Percentiles rank a stretch among this genome's conserved stretches.
phyloP scores from a whole-genome alignment of 2,113 vertebrate genomes.

The Ictalurus furcatus region DNA sequence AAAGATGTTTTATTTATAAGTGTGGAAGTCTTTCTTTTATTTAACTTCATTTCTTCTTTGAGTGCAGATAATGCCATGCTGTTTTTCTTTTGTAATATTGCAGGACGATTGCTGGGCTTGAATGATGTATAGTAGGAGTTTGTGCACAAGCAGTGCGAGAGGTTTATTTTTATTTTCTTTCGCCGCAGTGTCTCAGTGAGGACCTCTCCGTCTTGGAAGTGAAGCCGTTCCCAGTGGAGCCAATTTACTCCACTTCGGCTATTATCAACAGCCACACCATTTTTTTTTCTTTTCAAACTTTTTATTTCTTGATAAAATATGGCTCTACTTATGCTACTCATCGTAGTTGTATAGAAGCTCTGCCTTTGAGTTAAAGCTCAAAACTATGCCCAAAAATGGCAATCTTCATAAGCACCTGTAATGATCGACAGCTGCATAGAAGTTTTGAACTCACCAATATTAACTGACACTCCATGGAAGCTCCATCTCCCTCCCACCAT shows the following conservation, averaged over 20 bases:
- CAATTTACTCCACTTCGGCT: conserved; percentile 42
- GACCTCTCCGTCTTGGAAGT: conserved; percentile 7
- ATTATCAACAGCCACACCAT: conserved; percentile 31
- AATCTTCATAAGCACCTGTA: not conserved
- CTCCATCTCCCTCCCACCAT: too few relatives aligned
- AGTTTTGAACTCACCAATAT: not conserved
- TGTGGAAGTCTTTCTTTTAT: not conserved
- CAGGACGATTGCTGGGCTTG: conserved; percentile 13
- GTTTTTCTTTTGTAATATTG: conserved; percentile 9
- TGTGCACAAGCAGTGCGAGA: not conserved
- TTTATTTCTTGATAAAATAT: not conserved
- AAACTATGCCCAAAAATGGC: not conserved
- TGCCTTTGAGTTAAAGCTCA: not conserved
- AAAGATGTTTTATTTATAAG: not conserved
- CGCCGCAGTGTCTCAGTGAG: conserved; percentile 12
- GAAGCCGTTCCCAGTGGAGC: conserved; percentile 36
- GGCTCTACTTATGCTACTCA: not conserved
- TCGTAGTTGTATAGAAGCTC: not conserved
- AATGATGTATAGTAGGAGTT: conserved; percentile 30
- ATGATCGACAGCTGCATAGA: not conserved
- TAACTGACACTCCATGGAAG: not conserved
- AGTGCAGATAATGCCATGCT: not conserved
- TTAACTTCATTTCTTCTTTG: not conserved
- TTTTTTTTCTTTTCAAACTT: not conserved
- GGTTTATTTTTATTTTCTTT: conserved; percentile 46